Conservation (phyloP, 1,140 invertebrate genomes). For the Epicauta chinensis region DNA sequence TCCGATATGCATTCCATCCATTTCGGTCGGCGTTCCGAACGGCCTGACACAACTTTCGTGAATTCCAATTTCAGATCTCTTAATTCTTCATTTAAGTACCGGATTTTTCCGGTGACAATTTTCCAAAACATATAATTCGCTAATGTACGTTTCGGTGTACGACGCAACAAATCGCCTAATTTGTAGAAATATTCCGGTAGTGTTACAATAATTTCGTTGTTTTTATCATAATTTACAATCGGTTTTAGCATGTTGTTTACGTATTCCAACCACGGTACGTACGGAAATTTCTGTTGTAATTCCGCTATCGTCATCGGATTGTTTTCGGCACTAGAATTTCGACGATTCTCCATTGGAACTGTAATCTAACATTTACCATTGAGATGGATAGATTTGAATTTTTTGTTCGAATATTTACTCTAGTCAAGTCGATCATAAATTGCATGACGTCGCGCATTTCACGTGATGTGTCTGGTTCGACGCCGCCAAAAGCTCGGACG, state of each 20-base stretch:
- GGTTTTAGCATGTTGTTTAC: constrained; percentile 51
- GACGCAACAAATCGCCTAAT: constrained; percentile 47
- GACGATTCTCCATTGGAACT: constrained; percentile 79
- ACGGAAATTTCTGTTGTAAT: constrained; percentile 65
- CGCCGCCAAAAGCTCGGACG: constrained; percentile 78
- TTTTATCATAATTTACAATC: constrained; percentile 31
- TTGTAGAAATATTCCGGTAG: constrained; percentile 54
- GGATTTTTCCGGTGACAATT: constrained; percentile 48
- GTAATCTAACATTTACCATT: constrained; percentile 60
- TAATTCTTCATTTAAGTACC: constrained; percentile 52
- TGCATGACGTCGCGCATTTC: constrained; percentile 78
- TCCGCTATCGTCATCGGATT: constrained; percentile 81
- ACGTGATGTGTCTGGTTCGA: constrained; percentile 56
- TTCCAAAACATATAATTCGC: constrained; percentile 63
- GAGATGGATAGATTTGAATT: neutral
- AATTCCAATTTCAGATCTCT: constrained; percentile 50
- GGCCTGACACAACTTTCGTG: constrained; percentile 48
- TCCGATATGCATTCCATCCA: constrained; percentile 54
- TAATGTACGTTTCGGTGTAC: constrained; percentile 54
- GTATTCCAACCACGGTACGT: constrained; percentile 56
- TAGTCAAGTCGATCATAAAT: constrained; percentile 89
- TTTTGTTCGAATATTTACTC: constrained; percentile 66
- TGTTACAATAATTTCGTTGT: constrained; percentile 54
- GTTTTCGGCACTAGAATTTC: constrained; percentile 86
- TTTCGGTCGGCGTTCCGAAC: constrained; percentile 47